phyloP scores from a whole-genome alignment of 2,888 invertebrate species.

The Priapulus caudatus region DNA sequence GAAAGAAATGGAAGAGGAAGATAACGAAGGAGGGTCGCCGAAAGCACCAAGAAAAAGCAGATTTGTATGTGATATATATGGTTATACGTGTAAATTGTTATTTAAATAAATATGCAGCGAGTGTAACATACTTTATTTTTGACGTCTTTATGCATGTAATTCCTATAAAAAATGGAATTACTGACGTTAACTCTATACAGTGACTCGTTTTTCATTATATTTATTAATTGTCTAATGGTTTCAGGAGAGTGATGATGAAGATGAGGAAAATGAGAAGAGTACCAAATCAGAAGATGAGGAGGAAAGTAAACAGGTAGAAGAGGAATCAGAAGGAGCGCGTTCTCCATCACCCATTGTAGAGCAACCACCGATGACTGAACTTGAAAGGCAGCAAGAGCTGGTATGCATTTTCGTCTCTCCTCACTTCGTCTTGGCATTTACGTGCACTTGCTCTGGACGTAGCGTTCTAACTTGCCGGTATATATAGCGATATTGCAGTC shows the following conservation, averaged over 20 bases:
- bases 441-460: no score
- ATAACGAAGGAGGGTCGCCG: slow-evolving; percentile 24
- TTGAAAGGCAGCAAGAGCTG: slow-evolving; percentile 2
- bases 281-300: no score
- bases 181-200: neutral
- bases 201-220: neutral
- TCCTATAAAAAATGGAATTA: slow-evolving; percentile 12
- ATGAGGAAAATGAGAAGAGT: no score
- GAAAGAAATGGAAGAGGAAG: slow-evolving; percentile 65
- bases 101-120: neutral
- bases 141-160: slow-evolving; percentile 6
- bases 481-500: no score
- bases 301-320: neutral
- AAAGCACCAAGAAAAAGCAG: slow-evolving; percentile 45
- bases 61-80: slow-evolving; percentile 43
- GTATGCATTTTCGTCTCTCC: slow-evolving; percentile 5
- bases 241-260: slow-evolving; percentile 37
- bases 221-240: slow-evolving; percentile 9
- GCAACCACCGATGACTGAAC: neutral
- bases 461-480: no score
- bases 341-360: slow-evolving; percentile 6
- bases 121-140: slow-evolving; percentile 7
- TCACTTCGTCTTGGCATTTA: neutral
- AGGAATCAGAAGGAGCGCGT: neutral
- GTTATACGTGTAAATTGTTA: neutral